Evolutionary conservation across 2,888 invertebrate species (phyloP).

Genomic region (Rhabditoides inermis): DNA sequence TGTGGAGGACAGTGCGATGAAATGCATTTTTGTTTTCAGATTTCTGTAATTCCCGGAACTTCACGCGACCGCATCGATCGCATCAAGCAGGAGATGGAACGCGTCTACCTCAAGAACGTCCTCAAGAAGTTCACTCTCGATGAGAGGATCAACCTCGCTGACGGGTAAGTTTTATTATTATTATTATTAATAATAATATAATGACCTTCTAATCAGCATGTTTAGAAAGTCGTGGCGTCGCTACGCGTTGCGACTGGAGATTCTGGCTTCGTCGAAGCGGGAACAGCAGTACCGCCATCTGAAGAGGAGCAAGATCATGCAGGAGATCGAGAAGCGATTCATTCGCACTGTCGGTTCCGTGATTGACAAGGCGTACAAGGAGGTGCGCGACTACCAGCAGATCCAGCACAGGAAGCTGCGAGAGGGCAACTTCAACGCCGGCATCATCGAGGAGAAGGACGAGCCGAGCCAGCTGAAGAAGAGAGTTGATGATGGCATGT

Average conservation of each 20-base stretch:
- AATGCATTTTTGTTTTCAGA: slow-evolving; percentile 12
- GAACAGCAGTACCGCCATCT: slow-evolving; percentile 65
- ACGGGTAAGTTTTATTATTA: slow-evolving; percentile 1
- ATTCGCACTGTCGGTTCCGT: slow-evolving; percentile 19
- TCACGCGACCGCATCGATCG: slow-evolving; percentile 33
- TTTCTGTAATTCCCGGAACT: slow-evolving; percentile 26
- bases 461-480: not conserved
- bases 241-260: slow-evolving; percentile 38
- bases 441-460: slow-evolving; percentile 4
- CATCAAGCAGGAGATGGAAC: slow-evolving; percentile 63
- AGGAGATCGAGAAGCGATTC: slow-evolving; percentile 62
- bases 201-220: not conserved
- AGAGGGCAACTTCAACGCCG: slow-evolving; percentile 17
- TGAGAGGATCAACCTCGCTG: slow-evolving; percentile 24
- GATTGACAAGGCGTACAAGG: slow-evolving; percentile 23
- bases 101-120: slow-evolving; percentile 68
- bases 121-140: slow-evolving; percentile 36
- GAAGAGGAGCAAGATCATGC: slow-evolving; percentile 55
- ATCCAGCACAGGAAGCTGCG: slow-evolving; percentile 23
- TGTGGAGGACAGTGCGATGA: not conserved
- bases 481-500: slow-evolving; percentile 28
- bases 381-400: slow-evolving; percentile 23
- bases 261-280: slow-evolving; percentile 67
- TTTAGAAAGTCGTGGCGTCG: slow-evolving; percentile 28
- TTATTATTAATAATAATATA: not conserved